Base-by-base conservation (phyloP, 2,888 invertebrate species). In the Ceramica pisi region DNA sequence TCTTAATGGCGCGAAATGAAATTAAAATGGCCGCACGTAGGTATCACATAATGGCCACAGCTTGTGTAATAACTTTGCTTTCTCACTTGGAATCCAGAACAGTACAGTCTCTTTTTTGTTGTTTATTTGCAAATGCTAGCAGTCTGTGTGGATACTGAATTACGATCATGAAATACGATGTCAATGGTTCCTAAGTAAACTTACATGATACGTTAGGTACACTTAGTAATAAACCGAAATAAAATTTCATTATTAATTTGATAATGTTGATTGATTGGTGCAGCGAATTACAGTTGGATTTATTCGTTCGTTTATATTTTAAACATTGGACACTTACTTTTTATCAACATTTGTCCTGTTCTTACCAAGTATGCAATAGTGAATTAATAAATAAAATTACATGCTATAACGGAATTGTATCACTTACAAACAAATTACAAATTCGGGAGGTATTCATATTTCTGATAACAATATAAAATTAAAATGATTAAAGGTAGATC, bases 81-180 rank as follows among this genome's bases (percentile, higher is more conserved):
- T 78, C 82, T 65, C 61, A 65, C n/a, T 21, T 38, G 55, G 55
- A 55, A 63, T 76, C 38, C 10, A 80, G 67, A 61, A 63, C 66
- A 46, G 31, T 14, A 12, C 0, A 1, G 21, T 19, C 23, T 53
- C 57, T 64, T 65, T 67, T 55, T 1, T 16, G 12, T 62, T 78
- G 1, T 9, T 23, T 57, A 64, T 71, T 78, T 64, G 35, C 23
- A n/a, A 26, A 60, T 26, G 16, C 48, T 1, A 60, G 12, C 14
- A 55, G 59, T 14, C 16, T 50, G 41, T 21, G n/a, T 56, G 9
- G 7, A 31, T n/a, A 41, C 9, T 53, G n/a, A 53, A 60, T 44
- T 12, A 26, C 14, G 50, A 12, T 26, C 16, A 38, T 16, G 14
- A 38, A 21, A 61, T 21, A 55, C 23, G 4, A 35, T 16, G 8